Percentiles rank a stretch among this genome's conserved stretches.
Evolutionary conservation across 2,113 vertebrate species (phyloP).

Genomic region (Todiramphus saurophagus): DNA sequence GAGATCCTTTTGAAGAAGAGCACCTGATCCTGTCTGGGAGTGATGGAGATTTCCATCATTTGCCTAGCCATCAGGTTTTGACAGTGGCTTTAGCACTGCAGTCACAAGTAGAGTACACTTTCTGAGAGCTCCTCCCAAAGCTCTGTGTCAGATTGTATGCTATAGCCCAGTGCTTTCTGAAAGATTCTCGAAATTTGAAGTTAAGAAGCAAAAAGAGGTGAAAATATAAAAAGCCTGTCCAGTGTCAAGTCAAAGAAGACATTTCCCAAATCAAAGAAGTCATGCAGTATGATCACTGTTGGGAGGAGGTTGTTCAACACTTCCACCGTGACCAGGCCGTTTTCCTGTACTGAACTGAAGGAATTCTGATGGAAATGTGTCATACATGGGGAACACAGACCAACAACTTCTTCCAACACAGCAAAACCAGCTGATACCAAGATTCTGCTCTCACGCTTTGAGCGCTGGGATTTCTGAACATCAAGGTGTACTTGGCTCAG

Average conservation of each 20-base stretch:
- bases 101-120: conserved; percentile 67
- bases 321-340: not conserved
- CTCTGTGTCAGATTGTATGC: conserved; percentile 73
- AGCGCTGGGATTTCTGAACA: not conserved
- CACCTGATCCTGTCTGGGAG: not conserved
- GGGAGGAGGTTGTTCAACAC: not conserved
- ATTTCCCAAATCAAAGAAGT: not conserved
- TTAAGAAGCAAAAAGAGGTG: conserved; percentile 76
- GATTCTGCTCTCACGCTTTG: not conserved
- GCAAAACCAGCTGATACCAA: not conserved
- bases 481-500: not conserved
- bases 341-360: not conserved
- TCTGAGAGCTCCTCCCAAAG: conserved; percentile 71
- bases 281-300: conserved; percentile 4
- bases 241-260: conserved; percentile 62
- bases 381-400: not conserved
- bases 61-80: not conserved
- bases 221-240: conserved; percentile 73
- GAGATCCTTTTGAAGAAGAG: not conserved
- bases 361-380: not conserved
- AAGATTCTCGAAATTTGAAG: conserved; percentile 77
- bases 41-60: not conserved
- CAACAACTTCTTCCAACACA: not conserved
- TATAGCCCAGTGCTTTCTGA: conserved; percentile 54
- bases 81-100: not conserved